Evolutionary conservation across 2,888 invertebrate species (phyloP).

Genomic region (Cremastinae sp.): DNA sequence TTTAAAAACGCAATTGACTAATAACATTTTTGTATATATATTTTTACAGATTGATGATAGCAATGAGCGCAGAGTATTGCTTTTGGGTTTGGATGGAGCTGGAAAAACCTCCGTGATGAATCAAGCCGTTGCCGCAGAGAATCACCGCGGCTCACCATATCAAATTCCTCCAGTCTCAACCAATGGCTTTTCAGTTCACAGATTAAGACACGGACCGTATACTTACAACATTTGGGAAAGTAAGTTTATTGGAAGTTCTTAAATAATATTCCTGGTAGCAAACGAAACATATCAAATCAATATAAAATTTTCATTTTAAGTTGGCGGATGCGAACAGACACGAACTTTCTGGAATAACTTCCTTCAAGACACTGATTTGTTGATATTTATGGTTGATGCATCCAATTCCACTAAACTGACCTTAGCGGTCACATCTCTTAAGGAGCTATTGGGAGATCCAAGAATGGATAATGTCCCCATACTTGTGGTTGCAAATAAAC

Average conservation of each 20-base stretch:
- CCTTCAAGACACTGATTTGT: constrained; percentile 79
- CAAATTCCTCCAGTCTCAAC: constrained; percentile 71
- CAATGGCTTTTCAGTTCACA: constrained; percentile 76
- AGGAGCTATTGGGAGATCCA: constrained; percentile 77
- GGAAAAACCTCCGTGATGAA: constrained; percentile 79
- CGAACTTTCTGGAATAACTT: constrained; percentile 78
- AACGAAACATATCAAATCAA: neutral
- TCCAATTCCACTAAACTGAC: constrained; percentile 75
- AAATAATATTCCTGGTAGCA: neutral
- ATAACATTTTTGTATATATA: neutral
- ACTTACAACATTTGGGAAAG: constrained; percentile 78
- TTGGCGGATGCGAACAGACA: constrained; percentile 76
- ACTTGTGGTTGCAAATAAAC: constrained; percentile 79
- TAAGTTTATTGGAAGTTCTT: constrained; percentile 62
- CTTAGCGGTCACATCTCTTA: constrained; percentile 74
- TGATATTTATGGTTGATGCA: constrained; percentile 79
- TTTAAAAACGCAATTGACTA: neutral
- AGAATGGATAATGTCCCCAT: constrained; percentile 78
- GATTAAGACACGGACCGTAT: constrained; percentile 71
- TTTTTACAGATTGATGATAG: constrained; percentile 76
- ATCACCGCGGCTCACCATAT: constrained; percentile 64
- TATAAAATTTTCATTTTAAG: constrained; percentile 61
- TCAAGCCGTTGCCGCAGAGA: constrained; percentile 72
- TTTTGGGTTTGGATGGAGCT: constrained; percentile 77
- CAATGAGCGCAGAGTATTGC: constrained; percentile 76